Percentiles rank a stretch among this genome's conserved stretches.
Conservation (phyloP, 2,797 vertebrate species). For the Ataeniobius toweri region DNA sequence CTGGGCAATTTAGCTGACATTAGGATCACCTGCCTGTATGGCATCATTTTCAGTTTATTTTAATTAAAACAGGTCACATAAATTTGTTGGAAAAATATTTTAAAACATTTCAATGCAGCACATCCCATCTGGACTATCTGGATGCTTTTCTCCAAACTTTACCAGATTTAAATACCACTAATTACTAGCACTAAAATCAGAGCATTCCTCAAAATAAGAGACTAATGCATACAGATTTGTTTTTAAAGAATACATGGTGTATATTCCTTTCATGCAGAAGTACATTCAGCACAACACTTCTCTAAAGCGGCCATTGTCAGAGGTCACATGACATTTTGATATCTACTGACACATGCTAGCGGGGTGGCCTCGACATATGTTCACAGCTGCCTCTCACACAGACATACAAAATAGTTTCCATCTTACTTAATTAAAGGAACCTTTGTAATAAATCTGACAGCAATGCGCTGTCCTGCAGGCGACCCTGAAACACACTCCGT, state of each 20-base stretch:
- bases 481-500: too few species aligned
- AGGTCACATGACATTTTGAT: background rate
- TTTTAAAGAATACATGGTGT: background rate
- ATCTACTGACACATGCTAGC: conserved; percentile 7
- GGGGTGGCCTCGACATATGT: background rate
- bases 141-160: too few species aligned
- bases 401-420: background rate
- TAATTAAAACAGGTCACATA: background rate
- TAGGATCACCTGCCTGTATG: background rate
- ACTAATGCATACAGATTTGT: background rate
- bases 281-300: background rate
- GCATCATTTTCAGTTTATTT: background rate
- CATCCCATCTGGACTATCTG: background rate
- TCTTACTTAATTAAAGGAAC: background rate
- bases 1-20: conserved; percentile 62
- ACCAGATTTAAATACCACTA: too few species aligned
- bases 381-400: conserved; percentile 4
- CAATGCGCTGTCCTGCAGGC: too few species aligned
- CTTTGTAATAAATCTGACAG: background rate
- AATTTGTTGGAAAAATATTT: background rate
- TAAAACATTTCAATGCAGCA: too few species aligned
- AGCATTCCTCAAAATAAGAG: background rate
- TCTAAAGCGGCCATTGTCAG: background rate
- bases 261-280: background rate
- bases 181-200: too few species aligned